A percentile compares a stretch with the other conserved stretches of the same genome.
Conservation (phyloP, 2,888 invertebrate genomes). For the Netelia inedita region DNA sequence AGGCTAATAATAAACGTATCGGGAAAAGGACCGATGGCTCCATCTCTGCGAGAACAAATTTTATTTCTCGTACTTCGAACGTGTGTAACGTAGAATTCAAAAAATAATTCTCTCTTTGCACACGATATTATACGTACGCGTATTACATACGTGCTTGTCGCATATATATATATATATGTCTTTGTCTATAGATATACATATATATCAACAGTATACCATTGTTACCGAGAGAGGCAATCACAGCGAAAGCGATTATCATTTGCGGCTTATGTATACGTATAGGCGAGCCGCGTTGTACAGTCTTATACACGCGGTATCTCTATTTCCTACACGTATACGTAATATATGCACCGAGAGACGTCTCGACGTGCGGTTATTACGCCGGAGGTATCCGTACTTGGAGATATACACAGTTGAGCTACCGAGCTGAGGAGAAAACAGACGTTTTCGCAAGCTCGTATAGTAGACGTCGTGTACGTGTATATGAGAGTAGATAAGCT, state of each 20-base stretch:
- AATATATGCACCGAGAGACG: not conserved
- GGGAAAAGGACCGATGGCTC: not conserved
- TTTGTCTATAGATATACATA: not conserved
- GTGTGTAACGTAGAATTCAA: not conserved
- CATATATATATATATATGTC: too few species aligned
- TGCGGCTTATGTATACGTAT: slow-evolving; percentile 14
- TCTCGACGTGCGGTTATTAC: slow-evolving; percentile 6
- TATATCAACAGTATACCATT: not conserved
- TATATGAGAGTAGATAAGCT: slow-evolving; percentile 48
- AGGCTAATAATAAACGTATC: not conserved
- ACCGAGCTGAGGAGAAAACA: slow-evolving; percentile 25
- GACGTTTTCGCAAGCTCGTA: slow-evolving; percentile 53
- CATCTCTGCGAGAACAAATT: not conserved
- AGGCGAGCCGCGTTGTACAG: not conserved
- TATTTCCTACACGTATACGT: slow-evolving; percentile 1
- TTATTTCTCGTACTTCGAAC: not conserved
- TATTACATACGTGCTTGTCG: not conserved
- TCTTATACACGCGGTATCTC: slow-evolving; percentile 15
- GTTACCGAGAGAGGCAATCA: slow-evolving; percentile 55
- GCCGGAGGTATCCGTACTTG: not conserved
- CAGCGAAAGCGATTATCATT: slow-evolving; percentile 58
- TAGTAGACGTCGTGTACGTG: not conserved
- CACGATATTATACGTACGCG: not conserved
- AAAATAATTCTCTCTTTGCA: not conserved
- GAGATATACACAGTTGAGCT: not conserved